These are phyloP conservation scores for Hypselothyrea guttata DNA, from an alignment of 2,888 invertebrate species.

Conservation along the genomic window DNA sequence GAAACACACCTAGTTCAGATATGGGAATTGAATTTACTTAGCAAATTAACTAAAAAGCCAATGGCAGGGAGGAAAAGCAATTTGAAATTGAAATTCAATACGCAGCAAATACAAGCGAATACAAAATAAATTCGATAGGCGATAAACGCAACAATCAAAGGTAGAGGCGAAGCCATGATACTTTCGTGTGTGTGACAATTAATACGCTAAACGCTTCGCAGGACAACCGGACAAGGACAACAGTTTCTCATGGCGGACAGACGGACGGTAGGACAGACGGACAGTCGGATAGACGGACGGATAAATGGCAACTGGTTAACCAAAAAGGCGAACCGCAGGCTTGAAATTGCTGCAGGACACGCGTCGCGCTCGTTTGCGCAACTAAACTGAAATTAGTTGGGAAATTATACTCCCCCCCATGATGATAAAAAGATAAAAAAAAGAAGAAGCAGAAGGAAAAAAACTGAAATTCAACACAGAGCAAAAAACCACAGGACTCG, in stretches of 20 bases:
- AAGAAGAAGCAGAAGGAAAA: no score
- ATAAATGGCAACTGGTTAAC: slow-evolving; percentile 13
- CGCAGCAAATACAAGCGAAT: slow-evolving; percentile 63
- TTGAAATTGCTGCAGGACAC: slow-evolving; percentile 77
- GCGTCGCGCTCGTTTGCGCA: slow-evolving; percentile 73
- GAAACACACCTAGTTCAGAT: slow-evolving; percentile 34
- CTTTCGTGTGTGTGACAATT: slow-evolving; percentile 69
- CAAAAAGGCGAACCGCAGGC: slow-evolving; percentile 51
- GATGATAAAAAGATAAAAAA: slow-evolving; percentile 56
- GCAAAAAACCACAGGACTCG: slow-evolving; percentile 52
- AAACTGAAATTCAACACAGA: slow-evolving; percentile 58
- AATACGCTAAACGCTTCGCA: slow-evolving; percentile 71
- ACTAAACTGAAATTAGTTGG: slow-evolving; percentile 75
- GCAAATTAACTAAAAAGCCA: slow-evolving; percentile 73
- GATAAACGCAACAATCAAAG: slow-evolving; percentile 72
- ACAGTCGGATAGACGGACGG: slow-evolving; percentile 13
- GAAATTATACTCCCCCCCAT: slow-evolving; percentile 38
- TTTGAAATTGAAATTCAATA: slow-evolving; percentile 77
- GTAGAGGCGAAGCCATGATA: slow-evolving; percentile 59
- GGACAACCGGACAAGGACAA: slow-evolving; percentile 27
- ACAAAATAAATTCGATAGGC: slow-evolving; percentile 69
- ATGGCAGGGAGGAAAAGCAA: slow-evolving; percentile 41
- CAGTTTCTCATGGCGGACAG: slow-evolving; percentile 38
- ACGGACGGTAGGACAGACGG: slow-evolving; percentile 1
- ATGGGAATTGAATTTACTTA: slow-evolving; percentile 64